phyloP scores from a whole-genome alignment of 2,888 invertebrate species.

The Ditula angustiorana region DNA sequence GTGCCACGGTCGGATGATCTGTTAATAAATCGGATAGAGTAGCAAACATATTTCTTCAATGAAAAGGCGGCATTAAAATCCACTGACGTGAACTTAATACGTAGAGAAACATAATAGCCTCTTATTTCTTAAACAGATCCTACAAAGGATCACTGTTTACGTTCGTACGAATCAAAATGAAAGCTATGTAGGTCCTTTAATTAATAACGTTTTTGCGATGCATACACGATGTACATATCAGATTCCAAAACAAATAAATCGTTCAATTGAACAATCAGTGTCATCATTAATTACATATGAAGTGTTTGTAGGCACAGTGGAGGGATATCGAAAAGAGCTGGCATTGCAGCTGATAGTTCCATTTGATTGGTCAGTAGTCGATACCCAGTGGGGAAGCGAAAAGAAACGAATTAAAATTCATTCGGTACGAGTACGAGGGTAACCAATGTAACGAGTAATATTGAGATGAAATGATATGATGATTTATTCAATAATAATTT shows the following conservation, averaged over 20 bases:
- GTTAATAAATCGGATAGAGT: constrained; percentile 3
- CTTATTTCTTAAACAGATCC: not conserved
- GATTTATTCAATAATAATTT: no score
- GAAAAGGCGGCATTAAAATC: not conserved
- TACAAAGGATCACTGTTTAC: not conserved
- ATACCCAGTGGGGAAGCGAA: not conserved
- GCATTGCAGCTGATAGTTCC: not conserved
- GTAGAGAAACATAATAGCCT: constrained; percentile 2
- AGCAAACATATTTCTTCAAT: not conserved
- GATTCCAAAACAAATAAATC: constrained; percentile 14
- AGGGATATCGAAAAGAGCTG: not conserved
- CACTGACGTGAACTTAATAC: not conserved
- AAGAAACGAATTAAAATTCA: not conserved
- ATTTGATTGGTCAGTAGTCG: not conserved
- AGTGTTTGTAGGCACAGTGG: constrained; percentile 1
- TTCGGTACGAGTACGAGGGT: no score
- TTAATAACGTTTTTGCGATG: not conserved
- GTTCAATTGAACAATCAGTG: not conserved
- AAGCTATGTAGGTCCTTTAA: not conserved
- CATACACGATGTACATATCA: not conserved
- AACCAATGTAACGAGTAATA: no score
- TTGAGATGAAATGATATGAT: no score
- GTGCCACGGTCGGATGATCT: not conserved
- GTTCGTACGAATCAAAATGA: not conserved
- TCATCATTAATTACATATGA: constrained; percentile 19